phyloP scores from a whole-genome alignment of 2,888 invertebrate genomes.

The Branchipolynoe longqiensis region DNA sequence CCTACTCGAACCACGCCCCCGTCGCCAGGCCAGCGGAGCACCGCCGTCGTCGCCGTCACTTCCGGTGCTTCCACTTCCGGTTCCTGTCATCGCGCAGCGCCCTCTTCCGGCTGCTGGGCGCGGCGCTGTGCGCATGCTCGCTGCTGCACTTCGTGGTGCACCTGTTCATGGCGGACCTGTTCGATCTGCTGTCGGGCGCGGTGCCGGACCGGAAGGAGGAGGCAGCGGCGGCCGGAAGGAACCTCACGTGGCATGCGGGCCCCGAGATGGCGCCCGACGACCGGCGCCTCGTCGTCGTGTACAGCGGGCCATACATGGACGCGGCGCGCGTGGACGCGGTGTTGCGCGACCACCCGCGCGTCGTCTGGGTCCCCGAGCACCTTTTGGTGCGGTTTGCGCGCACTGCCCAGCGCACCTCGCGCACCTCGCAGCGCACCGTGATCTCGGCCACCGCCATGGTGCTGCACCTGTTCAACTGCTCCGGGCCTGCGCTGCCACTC shows the following conservation, averaged over 20 bases:
- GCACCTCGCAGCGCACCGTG: not conserved
- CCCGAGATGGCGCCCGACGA: not conserved
- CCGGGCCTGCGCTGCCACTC: slow-evolving; percentile 7
- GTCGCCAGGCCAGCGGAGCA: not conserved
- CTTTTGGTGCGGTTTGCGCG: not conserved
- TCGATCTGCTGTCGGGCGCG: not conserved
- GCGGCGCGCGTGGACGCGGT: not conserved
- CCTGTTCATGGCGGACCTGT: slow-evolving; percentile 10
- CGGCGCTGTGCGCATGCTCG: slow-evolving; percentile 28
- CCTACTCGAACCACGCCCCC: not conserved
- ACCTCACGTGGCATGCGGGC: slow-evolving; percentile 38
- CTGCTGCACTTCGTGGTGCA: slow-evolving; percentile 18
- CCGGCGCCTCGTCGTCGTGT: slow-evolving; percentile 8
- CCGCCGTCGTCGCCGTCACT: not conserved
- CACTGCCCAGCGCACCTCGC: too few species aligned
- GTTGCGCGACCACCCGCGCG: not conserved
- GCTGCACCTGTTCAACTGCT: slow-evolving; percentile 22
- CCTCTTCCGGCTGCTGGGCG: slow-evolving; percentile 8
- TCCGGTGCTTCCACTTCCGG: not conserved
- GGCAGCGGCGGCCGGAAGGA: not conserved
- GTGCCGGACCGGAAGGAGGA: not conserved
- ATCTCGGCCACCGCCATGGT: not conserved
- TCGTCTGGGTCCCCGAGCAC: slow-evolving; percentile 21
- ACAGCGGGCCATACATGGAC: not conserved
- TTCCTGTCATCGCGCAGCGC: slow-evolving; percentile 8